phyloP scores from a whole-genome alignment of 1,140 invertebrate species.

The Battus philenor region DNA sequence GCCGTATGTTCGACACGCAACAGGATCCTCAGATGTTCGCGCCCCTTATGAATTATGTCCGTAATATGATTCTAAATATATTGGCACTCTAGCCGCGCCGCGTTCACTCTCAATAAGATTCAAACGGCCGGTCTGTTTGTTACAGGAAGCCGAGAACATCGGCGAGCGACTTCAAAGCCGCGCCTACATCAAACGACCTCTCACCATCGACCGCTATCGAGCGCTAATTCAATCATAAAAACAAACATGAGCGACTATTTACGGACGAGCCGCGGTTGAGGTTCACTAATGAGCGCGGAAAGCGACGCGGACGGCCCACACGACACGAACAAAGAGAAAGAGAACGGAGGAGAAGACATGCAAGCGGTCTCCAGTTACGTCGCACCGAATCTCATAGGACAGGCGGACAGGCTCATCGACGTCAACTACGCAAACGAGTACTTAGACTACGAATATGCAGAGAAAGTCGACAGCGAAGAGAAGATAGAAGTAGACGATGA shows the following conservation, averaged over 20 bases:
- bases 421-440: conserved; percentile 25
- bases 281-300: conserved; percentile 59
- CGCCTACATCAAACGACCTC: conserved; percentile 51
- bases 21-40: no score
- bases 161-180: conserved; percentile 46
- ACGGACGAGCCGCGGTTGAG: conserved; percentile 45
- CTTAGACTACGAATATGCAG: conserved; percentile 36
- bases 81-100: conserved; percentile 10
- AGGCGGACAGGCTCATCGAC: conserved; percentile 40
- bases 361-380: conserved; percentile 51
- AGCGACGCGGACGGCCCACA: conserved; percentile 25
- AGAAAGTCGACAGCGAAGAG: conserved; percentile 40
- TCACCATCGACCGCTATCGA: conserved; percentile 49
- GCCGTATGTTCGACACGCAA: no score
- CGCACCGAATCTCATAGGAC: conserved; percentile 40
- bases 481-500: conserved; percentile 57
- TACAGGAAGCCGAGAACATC: conserved; percentile 58
- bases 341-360: conserved; percentile 45
- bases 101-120: conserved; percentile 46
- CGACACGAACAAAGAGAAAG: conserved; percentile 23
- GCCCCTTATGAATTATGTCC: no score
- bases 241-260: conserved; percentile 65
- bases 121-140: conserved; percentile 51
- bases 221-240: conserved; percentile 68
- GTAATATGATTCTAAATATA: background rate